Evolutionary conservation across 2,113 vertebrate species (phyloP), one percentile per base, ranked within the genome.

Genomic region (Carassius gibelio): DNA sequence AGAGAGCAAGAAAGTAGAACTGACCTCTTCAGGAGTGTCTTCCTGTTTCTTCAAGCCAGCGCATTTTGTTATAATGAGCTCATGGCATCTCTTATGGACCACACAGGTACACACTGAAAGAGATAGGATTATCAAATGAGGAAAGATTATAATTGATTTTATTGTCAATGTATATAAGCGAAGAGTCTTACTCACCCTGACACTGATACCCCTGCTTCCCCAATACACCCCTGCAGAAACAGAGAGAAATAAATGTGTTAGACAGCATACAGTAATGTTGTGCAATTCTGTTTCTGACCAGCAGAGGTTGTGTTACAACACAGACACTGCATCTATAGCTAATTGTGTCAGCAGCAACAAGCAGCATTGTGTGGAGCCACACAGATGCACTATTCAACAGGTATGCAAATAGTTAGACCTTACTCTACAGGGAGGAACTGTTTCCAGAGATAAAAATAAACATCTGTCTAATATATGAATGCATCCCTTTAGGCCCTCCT

Each of bases 141-240:
- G 15, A 17, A 34, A 68, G 15, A 34, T 36, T 36, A 69, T 42
- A 13, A 42, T 42, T 42, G 0, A n/a, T 10, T 11, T 2, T n/a
- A 72, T 6, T 5, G 9, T 72, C 11, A 74, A 8, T 4, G 52
- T n/a, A 45, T n/a, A 82, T 66, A 50, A 10, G 26, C 79, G 42
- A 81, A 80, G 5, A 64, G 36, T 55, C 48, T 8, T 79, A 92
- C 98, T 97, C 96, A 99, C 98, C 98, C 96, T 99, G 98, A 95
- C 98, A 99, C 82, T 99, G 98, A 93, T 99, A 99, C 87, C 98
- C 98, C 92, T 99, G 98, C 93, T 99, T 99, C 92, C 98, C 98
- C 94, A 99, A 96, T 91, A 99, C 98, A 87, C 98, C 98, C 98
- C 98, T 99, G 94, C 84, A 86, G 86, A 94, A 94, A 90, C 72